Conservation (phyloP, 2,888 invertebrate genomes). For the Orthosia gothica region DNA sequence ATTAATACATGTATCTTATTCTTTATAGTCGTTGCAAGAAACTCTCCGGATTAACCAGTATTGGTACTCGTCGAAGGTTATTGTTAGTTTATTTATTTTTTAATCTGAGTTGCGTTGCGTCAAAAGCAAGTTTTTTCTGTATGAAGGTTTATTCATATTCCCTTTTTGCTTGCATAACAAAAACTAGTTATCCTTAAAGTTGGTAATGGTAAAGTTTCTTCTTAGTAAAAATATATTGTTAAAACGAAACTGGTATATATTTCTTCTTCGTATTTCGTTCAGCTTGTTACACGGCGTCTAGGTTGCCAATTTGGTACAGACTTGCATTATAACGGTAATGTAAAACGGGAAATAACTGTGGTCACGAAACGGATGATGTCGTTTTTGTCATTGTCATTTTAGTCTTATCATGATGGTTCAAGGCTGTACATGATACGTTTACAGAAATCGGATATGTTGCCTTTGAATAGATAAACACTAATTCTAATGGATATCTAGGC, state of each 20-base stretch:
- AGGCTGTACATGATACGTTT: constrained; percentile 68
- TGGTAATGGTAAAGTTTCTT: constrained; percentile 33
- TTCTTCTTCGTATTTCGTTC: constrained; percentile 55
- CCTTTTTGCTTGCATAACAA: constrained; percentile 56
- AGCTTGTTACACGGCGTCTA: constrained; percentile 62
- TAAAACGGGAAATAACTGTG: constrained; percentile 81
- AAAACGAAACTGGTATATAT: constrained; percentile 26
- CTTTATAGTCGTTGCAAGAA: constrained; percentile 30
- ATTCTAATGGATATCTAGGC: constrained; percentile 59
- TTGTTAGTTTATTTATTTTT: constrained; percentile 47
- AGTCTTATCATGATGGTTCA: constrained; percentile 74
- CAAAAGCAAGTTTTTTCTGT: constrained; percentile 46
- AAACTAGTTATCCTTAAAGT: constrained; percentile 51
- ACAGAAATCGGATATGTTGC: constrained; percentile 52
- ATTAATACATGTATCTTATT: constrained; percentile 24
- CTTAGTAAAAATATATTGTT: constrained; percentile 20
- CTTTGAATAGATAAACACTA: constrained; percentile 60
- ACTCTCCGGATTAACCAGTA: constrained; percentile 53
- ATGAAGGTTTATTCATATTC: constrained; percentile 47
- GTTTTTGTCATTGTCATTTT: constrained; percentile 80
- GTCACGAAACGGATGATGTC: constrained; percentile 82
- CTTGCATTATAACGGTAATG: constrained; percentile 80
- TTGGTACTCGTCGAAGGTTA: constrained; percentile 42
- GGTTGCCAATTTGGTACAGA: constrained; percentile 74
- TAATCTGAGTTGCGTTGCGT: constrained; percentile 45